Percentiles rank a stretch among this genome's conserved stretches.
These are phyloP conservation scores for Rhaphigaster nebulosa DNA, from an alignment of 2,888 invertebrate genomes.

Conservation along the genomic window DNA sequence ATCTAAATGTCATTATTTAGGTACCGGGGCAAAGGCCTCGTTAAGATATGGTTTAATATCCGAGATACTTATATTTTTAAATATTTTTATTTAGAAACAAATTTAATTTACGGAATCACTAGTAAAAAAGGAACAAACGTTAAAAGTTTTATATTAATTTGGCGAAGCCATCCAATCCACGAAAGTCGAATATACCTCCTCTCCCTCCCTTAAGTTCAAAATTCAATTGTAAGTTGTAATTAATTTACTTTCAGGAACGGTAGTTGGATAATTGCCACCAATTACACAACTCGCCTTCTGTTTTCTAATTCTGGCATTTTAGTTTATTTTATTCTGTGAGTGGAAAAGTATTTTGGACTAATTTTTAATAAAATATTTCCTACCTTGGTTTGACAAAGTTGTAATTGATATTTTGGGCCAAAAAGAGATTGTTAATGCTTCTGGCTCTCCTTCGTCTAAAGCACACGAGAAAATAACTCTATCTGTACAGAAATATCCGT, in stretches of 20 bases:
- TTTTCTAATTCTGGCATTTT: background rate
- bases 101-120: background rate
- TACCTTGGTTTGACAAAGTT: too few species aligned
- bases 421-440: too few species aligned
- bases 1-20: too few species aligned
- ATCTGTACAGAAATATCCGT: too few species aligned
- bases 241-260: background rate
- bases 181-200: background rate
- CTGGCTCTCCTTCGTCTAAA: too few species aligned
- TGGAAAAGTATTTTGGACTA: background rate
- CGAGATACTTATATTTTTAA: too few species aligned
- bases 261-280: constrained; percentile 26
- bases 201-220: background rate
- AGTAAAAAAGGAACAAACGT: background rate
- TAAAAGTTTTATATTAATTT: background rate
- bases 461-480: too few species aligned
- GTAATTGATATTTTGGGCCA: too few species aligned
- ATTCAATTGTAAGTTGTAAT: constrained; percentile 38
- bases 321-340: background rate
- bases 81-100: background rate
- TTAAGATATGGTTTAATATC: too few species aligned
- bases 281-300: constrained; percentile 26
- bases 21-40: too few species aligned
- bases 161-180: background rate
- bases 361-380: background rate